These are phyloP conservation scores for Sakesphorus luctuosus DNA, from an alignment of 2,113 vertebrate species.

Conservation along the genomic window DNA sequence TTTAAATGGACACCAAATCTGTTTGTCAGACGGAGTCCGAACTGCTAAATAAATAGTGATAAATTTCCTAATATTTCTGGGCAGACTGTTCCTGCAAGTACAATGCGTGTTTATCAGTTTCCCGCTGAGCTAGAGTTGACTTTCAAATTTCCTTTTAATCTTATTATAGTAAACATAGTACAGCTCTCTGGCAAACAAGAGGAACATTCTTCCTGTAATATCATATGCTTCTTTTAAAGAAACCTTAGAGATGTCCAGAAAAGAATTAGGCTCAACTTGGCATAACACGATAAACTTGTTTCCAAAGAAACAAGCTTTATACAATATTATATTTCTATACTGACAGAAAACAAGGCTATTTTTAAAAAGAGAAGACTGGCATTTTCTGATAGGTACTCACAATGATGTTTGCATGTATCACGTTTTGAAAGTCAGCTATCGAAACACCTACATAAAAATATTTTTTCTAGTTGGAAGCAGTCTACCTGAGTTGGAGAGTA, in stretches of 20 bases:
- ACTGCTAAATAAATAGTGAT: slow-evolving; percentile 39
- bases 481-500: slow-evolving; percentile 3
- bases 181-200: slow-evolving; percentile 65
- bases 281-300: slow-evolving; percentile 37
- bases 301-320: slow-evolving; percentile 48
- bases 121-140: slow-evolving; percentile 3
- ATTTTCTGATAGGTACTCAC: slow-evolving; percentile 15
- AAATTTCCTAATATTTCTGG: slow-evolving; percentile 23
- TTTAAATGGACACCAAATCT: slow-evolving; percentile 31
- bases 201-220: slow-evolving; percentile 65
- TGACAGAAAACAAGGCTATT: not conserved
- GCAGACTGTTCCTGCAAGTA: not conserved
- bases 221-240: slow-evolving; percentile 63
- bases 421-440: slow-evolving; percentile 8
- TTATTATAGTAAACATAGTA: slow-evolving; percentile 67
- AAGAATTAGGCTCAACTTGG: slow-evolving; percentile 44
- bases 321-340: slow-evolving; percentile 41
- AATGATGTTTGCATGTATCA: not conserved
- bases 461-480: slow-evolving; percentile 15
- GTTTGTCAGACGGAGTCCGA: slow-evolving; percentile 8
- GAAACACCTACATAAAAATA: not conserved
- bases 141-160: slow-evolving; percentile 42
- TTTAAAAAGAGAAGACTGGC: slow-evolving; percentile 3
- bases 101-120: slow-evolving; percentile 35
- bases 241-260: slow-evolving; percentile 58